A percentile compares a stretch with the other conserved stretches of the same genome.
phyloP scores from a whole-genome alignment of 2,888 invertebrate species.

The Laspeyria flexula region DNA sequence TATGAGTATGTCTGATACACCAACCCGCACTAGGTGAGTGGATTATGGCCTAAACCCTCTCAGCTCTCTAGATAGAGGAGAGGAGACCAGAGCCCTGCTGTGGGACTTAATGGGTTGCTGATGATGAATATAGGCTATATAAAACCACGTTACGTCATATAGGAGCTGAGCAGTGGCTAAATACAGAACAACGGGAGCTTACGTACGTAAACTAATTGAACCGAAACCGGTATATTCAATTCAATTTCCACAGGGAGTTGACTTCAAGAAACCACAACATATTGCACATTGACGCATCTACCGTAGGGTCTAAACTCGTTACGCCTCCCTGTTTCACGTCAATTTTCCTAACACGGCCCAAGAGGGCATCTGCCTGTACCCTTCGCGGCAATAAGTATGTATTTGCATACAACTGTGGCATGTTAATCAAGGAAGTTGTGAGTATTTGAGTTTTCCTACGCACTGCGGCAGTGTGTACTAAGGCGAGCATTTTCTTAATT shows the following conservation, averaged over 20 bases:
- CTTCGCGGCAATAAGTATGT: constrained; percentile 47
- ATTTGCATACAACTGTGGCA: constrained; percentile 65
- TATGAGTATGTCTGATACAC: too few relatives aligned
- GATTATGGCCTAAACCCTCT: too few relatives aligned
- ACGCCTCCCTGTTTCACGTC: constrained; percentile 63
- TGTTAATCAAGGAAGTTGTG: constrained; percentile 62
- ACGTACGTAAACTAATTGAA: constrained; percentile 22
- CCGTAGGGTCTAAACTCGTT: constrained; percentile 53
- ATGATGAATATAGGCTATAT: too few relatives aligned
- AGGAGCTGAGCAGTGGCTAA: too few relatives aligned
- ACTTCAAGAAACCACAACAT: constrained; percentile 36
- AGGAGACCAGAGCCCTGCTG: too few relatives aligned
- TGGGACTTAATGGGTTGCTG: too few relatives aligned
- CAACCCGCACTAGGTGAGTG: too few relatives aligned
- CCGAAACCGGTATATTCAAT: not conserved
- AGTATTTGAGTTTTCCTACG: constrained; percentile 46
- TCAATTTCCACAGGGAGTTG: constrained; percentile 26
- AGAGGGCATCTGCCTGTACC: constrained; percentile 51
- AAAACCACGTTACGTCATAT: too few relatives aligned
- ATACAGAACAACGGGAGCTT: too few relatives aligned
- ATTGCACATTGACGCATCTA: constrained; percentile 13
- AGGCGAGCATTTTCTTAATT: constrained; percentile 30
- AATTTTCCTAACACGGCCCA: constrained; percentile 68
- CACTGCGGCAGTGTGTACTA: constrained; percentile 16
- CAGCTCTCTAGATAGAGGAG: too few relatives aligned